These are phyloP conservation scores for Archilochus colubris DNA, from an alignment of 2,113 vertebrate species.

Conservation along the genomic window DNA sequence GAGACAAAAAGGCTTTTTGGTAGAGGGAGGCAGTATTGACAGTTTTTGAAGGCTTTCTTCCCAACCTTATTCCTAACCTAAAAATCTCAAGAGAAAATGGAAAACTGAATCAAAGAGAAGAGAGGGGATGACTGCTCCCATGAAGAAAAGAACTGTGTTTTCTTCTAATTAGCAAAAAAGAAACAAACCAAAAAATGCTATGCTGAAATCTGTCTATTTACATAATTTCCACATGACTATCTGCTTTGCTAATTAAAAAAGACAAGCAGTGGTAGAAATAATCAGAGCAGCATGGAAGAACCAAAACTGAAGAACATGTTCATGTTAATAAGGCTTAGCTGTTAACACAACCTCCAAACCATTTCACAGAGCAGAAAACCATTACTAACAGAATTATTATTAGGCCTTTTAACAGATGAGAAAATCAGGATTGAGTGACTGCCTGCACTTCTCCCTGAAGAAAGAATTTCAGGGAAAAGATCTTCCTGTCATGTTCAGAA, in stretches of 20 bases:
- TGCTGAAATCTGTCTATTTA: background rate
- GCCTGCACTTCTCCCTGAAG: background rate
- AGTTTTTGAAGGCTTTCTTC: constrained; percentile 7
- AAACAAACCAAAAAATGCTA: background rate
- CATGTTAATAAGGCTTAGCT: background rate
- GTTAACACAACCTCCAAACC: background rate
- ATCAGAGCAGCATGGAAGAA: background rate
- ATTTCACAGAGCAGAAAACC: background rate
- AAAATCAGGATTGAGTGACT: background rate
- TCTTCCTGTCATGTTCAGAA: background rate
- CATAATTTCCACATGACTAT: background rate
- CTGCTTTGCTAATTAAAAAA: constrained; percentile 19
- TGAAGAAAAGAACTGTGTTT: background rate
- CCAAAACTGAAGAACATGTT: background rate
- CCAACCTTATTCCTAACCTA: constrained; percentile 6
- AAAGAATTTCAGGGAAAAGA: background rate
- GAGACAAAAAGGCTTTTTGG: background rate
- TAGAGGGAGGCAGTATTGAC: background rate
- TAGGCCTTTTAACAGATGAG: background rate
- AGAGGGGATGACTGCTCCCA: background rate
- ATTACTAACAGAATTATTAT: background rate
- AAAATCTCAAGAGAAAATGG: background rate
- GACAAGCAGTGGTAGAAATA: background rate
- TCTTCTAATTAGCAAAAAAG: background rate
- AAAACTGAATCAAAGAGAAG: background rate